These are phyloP conservation scores for Myzus persicae DNA, from an alignment of 1,140 invertebrate species.

Conservation along the genomic window DNA sequence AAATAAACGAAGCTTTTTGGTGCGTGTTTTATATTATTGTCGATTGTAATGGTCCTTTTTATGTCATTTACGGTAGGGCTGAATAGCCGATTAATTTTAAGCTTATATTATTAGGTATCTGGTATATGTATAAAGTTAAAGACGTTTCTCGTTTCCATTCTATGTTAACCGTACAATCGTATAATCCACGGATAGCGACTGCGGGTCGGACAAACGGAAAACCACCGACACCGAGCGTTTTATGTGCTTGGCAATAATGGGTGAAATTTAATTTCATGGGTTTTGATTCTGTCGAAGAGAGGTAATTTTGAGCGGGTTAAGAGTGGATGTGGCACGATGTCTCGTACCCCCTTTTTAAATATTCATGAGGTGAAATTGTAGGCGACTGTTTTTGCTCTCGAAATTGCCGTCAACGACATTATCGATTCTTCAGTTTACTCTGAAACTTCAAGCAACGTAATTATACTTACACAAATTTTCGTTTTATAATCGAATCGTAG, in stretches of 20 bases:
- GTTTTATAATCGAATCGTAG: slow-evolving; percentile 30
- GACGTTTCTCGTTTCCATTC: neutral
- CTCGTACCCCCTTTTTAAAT: slow-evolving; percentile 8
- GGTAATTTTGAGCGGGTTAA: slow-evolving; percentile 36
- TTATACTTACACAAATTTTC: slow-evolving; percentile 32
- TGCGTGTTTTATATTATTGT: slow-evolving; percentile 39
- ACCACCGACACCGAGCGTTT: slow-evolving; percentile 16
- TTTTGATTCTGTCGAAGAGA: slow-evolving; percentile 49
- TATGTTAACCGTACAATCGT: neutral
- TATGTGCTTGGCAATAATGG: slow-evolving; percentile 45
- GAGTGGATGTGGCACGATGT: neutral
- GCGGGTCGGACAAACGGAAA: slow-evolving; percentile 36
- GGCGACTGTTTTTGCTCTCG: slow-evolving; percentile 1
- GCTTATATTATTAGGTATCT: slow-evolving; percentile 24
- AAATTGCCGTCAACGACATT: slow-evolving; percentile 2
- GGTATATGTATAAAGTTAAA: slow-evolving; percentile 49
- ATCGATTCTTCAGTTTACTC: slow-evolving; percentile 21
- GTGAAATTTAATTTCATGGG: slow-evolving; percentile 57
- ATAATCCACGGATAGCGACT: slow-evolving; percentile 12
- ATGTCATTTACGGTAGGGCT: neutral
- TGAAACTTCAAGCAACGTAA: slow-evolving; percentile 2
- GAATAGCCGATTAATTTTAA: slow-evolving; percentile 49
- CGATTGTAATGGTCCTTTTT: slow-evolving; percentile 26
- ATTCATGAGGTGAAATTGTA: slow-evolving; percentile 29
- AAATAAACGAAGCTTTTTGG: slow-evolving; percentile 10